Conservation (phyloP, 2,797 vertebrate species). For the Hippocampus kuda region DNA sequence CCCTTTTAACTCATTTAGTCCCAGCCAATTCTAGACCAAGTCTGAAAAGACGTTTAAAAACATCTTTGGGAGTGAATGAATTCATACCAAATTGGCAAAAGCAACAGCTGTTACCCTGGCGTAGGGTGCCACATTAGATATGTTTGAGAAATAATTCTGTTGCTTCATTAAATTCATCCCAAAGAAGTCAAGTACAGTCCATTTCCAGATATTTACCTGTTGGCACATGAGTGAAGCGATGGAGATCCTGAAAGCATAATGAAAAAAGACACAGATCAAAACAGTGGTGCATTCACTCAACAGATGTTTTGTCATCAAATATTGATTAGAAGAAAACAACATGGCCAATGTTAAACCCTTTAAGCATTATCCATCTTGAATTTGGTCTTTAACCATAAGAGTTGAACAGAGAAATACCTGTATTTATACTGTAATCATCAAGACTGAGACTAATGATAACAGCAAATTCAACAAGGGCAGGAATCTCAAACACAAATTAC, state of each 20-base stretch:
- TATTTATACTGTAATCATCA: no score
- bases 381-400: no score
- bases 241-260: slow-evolving; percentile 69
- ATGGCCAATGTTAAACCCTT: neutral
- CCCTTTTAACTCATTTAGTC: no score
- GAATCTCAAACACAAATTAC: no score
- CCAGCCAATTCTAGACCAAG: no score
- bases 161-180: neutral
- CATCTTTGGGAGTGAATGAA: no score
- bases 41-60: no score
- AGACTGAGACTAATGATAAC: no score
- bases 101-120: neutral
- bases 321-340: neutral
- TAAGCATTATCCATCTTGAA: no score
- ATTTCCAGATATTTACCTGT: slow-evolving; percentile 56
- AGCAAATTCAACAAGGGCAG: no score
- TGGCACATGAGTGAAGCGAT: slow-evolving; percentile 81
- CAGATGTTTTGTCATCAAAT: neutral
- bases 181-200: neutral
- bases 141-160: neutral
- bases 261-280: slow-evolving; percentile 3
- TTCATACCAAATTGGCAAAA: neutral
- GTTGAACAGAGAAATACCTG: no score
- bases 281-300: neutral
- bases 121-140: no score